A percentile compares a stretch with the other conserved stretches of the same genome.
Conservation (phyloP, 30 jellyfish, hydroid and myxozoan genomes). For the Turritopsis dohrnii region DNA sequence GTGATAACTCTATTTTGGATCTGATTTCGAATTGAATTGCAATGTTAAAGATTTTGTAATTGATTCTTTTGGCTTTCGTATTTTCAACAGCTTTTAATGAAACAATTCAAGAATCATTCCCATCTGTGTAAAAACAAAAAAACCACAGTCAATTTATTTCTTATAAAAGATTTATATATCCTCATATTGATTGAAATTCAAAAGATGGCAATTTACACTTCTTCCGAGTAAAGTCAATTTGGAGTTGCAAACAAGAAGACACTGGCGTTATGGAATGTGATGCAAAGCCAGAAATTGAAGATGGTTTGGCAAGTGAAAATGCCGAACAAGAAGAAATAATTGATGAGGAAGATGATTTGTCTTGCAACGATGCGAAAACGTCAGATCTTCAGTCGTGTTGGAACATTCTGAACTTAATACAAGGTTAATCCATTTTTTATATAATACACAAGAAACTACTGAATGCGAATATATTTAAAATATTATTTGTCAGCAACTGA, state of each 20-base stretch:
- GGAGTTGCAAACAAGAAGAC: not conserved
- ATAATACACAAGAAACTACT: not conserved
- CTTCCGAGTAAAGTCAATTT: not conserved
- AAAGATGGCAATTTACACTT: not conserved
- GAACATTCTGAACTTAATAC: constrained; percentile 55
- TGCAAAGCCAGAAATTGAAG: not conserved
- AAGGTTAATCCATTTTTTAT: constrained; percentile 27
- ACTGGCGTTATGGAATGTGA: not conserved
- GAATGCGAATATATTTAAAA: no score
- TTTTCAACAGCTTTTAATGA: no score
- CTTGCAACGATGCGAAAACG: constrained; percentile 23
- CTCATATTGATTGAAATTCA: not conserved
- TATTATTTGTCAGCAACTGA: no score
- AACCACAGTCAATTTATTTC: no score
- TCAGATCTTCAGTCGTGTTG: constrained; percentile 54
- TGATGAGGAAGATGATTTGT: not conserved
- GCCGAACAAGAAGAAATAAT: constrained; percentile 8
- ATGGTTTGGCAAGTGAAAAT: not conserved
- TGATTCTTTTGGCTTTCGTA: no score
- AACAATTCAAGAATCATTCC: no score
- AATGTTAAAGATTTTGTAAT: no score
- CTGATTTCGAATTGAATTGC: no score
- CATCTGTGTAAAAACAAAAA: no score
- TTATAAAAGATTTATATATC: not conserved
- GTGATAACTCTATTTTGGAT: no score